Base-by-base conservation (phyloP, 2,888 invertebrate species). In the Phortica magna region DNA sequence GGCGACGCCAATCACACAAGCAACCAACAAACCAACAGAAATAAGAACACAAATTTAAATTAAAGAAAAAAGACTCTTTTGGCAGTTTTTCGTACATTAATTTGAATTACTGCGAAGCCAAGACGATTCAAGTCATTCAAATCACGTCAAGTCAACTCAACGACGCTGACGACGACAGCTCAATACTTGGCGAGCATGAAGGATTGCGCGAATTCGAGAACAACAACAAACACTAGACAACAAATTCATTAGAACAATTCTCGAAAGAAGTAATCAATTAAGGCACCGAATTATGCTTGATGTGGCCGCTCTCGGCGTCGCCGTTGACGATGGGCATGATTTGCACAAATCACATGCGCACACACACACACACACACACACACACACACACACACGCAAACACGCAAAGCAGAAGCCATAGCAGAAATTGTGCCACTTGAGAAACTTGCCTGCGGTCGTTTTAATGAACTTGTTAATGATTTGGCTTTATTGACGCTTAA, bases 241-340 rank as follows among this genome's bases (percentile, higher is more conserved):
- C 6, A 71, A 55, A 71, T 71, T 71, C 31, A 71, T 53, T 55
- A 71, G 53, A 71, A 71, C 22, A 71, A 19, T 55, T 55, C 55
- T 71, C 31, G 22, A 7, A 22, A 19, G 59, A 59, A 12, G n/a
- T 19, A 55, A 71, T 71, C 70, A 71, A 71, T 71, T 71, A 71
- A 22, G 55, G 31, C 48, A n/a, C 67, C 22, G 7, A 48, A 48
- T 48, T 9, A 48, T 48, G 7, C 7, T 48, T 48, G 48, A 48
- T 48, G 48, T 14, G 43, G 10, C 43, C 43, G 10, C 43, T 9
- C 9, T 48, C 10, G 9, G 48, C n/a, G n/a, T 48, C 7, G 48
- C 9, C 14, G 43, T 48, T 31, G 53, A 14, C 48, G 53, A 70
- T 14, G 53, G 3, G 55, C 12, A 55, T 71, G 70, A 71, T 53